phyloP scores from a whole-genome alignment of 2,888 invertebrate species.

The Drosophila atripex region DNA sequence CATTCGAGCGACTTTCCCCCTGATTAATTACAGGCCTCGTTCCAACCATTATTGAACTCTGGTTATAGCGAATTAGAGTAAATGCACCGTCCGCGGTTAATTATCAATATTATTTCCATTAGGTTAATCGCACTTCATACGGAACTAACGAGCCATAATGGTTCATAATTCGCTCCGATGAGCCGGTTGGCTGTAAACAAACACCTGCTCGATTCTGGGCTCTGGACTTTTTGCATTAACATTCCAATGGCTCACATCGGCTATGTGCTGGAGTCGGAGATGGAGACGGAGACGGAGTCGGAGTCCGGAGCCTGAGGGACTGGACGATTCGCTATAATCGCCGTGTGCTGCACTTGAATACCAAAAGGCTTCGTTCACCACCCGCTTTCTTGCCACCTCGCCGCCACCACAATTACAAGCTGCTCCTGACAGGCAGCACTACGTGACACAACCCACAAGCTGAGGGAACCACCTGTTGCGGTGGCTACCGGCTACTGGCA shows the following conservation, averaged over 20 bases:
- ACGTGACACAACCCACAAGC: conserved; percentile 68
- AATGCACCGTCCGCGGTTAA: conserved; percentile 16
- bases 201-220: conserved; percentile 40
- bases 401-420: conserved; percentile 64
- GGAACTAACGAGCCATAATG: conserved; percentile 40
- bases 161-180: conserved; percentile 32
- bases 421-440: conserved; percentile 56
- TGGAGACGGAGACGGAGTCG: conserved; percentile 1
- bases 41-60: conserved; percentile 1
- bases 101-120: conserved; percentile 41
- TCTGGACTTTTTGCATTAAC: conserved; percentile 39
- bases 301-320: conserved; percentile 12
- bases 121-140: conserved; percentile 37
- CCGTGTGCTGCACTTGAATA: conserved; percentile 57
- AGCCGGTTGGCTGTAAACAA: conserved; percentile 9
- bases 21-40: conserved; percentile 52
- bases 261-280: conserved; percentile 1
- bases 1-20: conserved; percentile 13
- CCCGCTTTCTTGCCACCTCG: conserved; percentile 17
- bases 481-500: conserved; percentile 64
- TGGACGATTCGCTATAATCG: conserved; percentile 50
- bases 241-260: conserved; percentile 41
- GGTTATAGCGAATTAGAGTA: conserved; percentile 43
- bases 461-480: conserved; percentile 69
- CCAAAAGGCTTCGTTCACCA: conserved; percentile 50